A percentile compares a stretch with the other conserved stretches of the same genome.
Conservation (phyloP, 2,797 vertebrate species). For the Neosilurus mollespiculum region DNA sequence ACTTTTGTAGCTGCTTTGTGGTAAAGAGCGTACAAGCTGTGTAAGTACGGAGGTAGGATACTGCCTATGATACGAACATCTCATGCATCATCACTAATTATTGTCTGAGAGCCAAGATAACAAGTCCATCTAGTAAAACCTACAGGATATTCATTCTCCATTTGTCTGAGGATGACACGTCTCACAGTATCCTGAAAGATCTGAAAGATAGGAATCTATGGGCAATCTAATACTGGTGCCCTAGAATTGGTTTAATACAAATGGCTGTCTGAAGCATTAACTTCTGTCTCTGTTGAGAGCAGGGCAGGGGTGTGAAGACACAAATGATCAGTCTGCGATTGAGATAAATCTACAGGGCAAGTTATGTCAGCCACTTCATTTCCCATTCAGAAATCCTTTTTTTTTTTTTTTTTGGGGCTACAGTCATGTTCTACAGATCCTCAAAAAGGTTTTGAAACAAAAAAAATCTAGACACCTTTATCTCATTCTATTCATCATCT, state of each 20-base stretch:
- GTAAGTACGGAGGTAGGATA: slow-evolving; percentile 2
- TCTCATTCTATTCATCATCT: background rate
- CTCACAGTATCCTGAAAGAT: slow-evolving; percentile 21
- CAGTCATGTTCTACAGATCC: slow-evolving; percentile 24
- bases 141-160: background rate
- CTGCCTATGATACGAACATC: background rate
- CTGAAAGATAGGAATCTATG: slow-evolving; percentile 14
- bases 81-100: background rate
- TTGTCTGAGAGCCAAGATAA: slow-evolving; percentile 8
- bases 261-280: slow-evolving; percentile 37
- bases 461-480: background rate
- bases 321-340: slow-evolving; percentile 54
- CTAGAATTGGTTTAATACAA: slow-evolving; percentile 17
- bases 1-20: slow-evolving; percentile 20
- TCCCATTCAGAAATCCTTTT: background rate
- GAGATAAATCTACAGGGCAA: slow-evolving; percentile 52
- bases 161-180: background rate
- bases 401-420: background rate
- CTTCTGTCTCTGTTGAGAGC: slow-evolving; percentile 40
- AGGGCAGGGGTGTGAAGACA: slow-evolving; percentile 12
- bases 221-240: slow-evolving; percentile 31
- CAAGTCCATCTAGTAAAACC: slow-evolving; percentile 3
- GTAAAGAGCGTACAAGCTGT: background rate
- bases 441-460: background rate
- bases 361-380: slow-evolving; percentile 5